These are phyloP conservation scores for Limulus polyphemus DNA, from an alignment of 2,888 invertebrate genomes.

Conservation along the genomic window DNA sequence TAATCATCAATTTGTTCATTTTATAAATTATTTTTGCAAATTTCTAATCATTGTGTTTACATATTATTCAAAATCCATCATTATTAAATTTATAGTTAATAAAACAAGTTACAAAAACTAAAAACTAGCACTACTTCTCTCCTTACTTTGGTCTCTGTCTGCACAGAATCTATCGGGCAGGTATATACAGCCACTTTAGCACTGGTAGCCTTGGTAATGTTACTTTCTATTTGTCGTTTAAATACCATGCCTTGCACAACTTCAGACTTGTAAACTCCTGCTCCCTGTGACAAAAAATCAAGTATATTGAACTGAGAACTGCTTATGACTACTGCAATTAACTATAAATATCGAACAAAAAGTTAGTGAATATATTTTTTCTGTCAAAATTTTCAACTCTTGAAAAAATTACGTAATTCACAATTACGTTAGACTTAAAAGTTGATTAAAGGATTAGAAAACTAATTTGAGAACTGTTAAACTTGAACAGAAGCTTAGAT, in stretches of 20 bases:
- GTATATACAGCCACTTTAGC: conserved; percentile 88
- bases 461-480: too few relatives aligned
- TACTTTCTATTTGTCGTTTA: conserved; percentile 87
- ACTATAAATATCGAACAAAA: conserved; percentile 29
- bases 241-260: conserved; percentile 97
- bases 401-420: too few relatives aligned
- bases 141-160: conserved; percentile 93
- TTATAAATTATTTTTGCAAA: too few relatives aligned
- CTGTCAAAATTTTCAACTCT: too few relatives aligned
- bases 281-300: conserved; percentile 43
- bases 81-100: neutral
- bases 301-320: too few relatives aligned
- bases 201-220: conserved; percentile 57
- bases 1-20: too few relatives aligned
- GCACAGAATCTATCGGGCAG: conserved; percentile 87
- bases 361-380: conserved; percentile 33
- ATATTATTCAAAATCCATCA: too few relatives aligned
- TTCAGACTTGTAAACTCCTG: conserved; percentile 54
- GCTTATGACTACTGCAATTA: too few relatives aligned
- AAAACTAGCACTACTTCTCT: neutral
- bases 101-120: neutral
- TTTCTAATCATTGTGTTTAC: too few relatives aligned
- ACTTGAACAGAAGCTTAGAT: too few relatives aligned
- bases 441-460: too few relatives aligned
- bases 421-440: too few relatives aligned